Percentiles rank a stretch among this genome's conserved stretches.
These are phyloP conservation scores for Emys orbicularis DNA, from an alignment of 2,797 vertebrate species.

Conservation along the genomic window DNA sequence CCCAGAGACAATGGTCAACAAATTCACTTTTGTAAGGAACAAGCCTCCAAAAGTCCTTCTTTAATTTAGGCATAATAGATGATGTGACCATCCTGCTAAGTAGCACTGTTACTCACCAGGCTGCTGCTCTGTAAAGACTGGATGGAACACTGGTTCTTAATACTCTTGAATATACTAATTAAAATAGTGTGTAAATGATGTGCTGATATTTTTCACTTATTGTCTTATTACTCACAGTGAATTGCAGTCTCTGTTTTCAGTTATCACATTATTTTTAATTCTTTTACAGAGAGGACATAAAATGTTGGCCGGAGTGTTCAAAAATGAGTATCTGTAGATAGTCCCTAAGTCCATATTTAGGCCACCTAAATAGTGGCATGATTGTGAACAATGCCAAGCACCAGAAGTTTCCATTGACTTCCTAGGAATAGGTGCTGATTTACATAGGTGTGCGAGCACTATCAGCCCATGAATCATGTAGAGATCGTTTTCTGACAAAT, in stretches of 20 bases:
- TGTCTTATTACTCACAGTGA: not conserved
- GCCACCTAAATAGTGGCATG: fast-evolving
- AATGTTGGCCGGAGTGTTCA: not conserved
- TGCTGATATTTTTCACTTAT: not conserved
- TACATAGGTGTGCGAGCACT: not conserved
- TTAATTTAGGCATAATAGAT: not conserved
- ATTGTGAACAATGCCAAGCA: not conserved
- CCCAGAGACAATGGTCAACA: not conserved
- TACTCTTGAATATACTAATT: not conserved
- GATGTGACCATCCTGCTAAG: not conserved
- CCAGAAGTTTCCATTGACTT: not conserved
- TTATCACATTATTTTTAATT: not conserved
- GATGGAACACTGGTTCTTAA: not conserved
- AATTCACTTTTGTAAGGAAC: not conserved
- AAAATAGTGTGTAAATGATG: not conserved
- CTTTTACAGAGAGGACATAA: not conserved
- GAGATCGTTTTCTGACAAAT: not conserved
- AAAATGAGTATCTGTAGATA: not conserved
- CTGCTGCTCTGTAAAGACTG: not conserved
- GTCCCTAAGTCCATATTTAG: not conserved
- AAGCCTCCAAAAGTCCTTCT: not conserved
- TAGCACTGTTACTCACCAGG: not conserved
- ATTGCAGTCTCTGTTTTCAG: not conserved
- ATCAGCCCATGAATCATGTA: not conserved
- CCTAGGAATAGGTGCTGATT: not conserved